Base-by-base conservation (phyloP, 2,888 invertebrate genomes). In the Machimus atricapillus region DNA sequence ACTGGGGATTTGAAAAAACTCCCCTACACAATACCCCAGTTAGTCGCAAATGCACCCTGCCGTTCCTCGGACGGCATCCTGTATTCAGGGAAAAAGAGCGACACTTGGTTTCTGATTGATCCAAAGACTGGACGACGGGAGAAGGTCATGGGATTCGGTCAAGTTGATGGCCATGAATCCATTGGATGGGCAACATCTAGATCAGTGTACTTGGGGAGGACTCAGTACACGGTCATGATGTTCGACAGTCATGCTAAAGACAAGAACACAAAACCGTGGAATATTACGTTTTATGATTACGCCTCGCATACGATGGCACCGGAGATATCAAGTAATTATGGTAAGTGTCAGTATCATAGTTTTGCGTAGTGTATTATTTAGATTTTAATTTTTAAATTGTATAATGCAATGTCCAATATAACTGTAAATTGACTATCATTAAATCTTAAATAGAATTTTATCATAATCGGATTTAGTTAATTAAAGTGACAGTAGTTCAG, bases 271-370 rank as follows among this genome's bases (percentile, higher is more conserved):
- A 95, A 96, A 91, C 96, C 96, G 88, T 99, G 99, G 99, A 99
- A 99, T 93, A 97, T 99, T 6, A 99, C 99, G 0, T 99, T 97
- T 93, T 97, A 96, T 90, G 99, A 99, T 93, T 99, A 99, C 92
- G 96, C 98, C 1, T 96, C 97, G 1, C 95, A 95, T 91, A 96
- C 95, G 89, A 97, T 96, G 95, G 95, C 95, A 77, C 95, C 95
- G 83, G 96, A 97, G 91, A 94, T 95, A 92, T 93, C 95, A 4
- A 95, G 95, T 90, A 96, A 96, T 92, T 98, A 98, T 93, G 96
- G 97, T 97, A 91, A 92, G 19, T 76, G 16, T n/a, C 12, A 23
- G 14, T 23, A 40, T 40, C 9, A 40, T 40, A 12, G 12, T 40
- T 8, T 1, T 37, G 37, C 37, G 37, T n/a, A n/a, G n/a, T n/a